Base-by-base conservation (phyloP, 2,797 vertebrate species). In the Takifugu rubripes region DNA sequence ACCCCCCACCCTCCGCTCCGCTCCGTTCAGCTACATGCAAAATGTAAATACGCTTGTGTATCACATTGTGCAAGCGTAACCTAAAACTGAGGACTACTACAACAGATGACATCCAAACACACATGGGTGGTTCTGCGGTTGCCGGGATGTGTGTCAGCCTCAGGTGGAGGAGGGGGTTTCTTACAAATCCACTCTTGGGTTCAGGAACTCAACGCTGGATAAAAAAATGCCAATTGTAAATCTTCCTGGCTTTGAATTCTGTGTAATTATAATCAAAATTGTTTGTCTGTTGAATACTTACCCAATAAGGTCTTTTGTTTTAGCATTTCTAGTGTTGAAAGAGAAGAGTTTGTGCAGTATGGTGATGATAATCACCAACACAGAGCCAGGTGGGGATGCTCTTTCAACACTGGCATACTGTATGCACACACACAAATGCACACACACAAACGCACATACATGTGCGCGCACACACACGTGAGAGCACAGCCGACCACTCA, bases 31-130 rank as follows among this genome's bases (percentile, higher is more conserved):
- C 72, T 72, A 73, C 71, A 79, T 77, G 74, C 82, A 77, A 84
- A 86, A 81, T 78, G 75, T 84, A 88, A 89, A 89, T 78, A 87
- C 83, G 74, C 81, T 78, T 84, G 72, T 85, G 79, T 78, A 83
- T 87, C 77, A 79, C 83, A 86, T 83, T 87, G 72, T 84, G 77
- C 61, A 71, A 79, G 82, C 78, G 81, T 79, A 88, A 86, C 78
- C 64, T 64, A 81, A 89, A 87, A 87, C 82, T 77, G 69, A 62
- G 73, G 74, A 48, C 17, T 48, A 21, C 17, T 25, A 24, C 46
- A 47, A 47, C 46, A 16, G 16, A 77, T 84, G 71, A 87, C 79
- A 76, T 67, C 75, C 77, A 72, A 80, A 82, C 79, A 85, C 77
- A 86, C 78, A 82, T 59, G 60, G 78, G 82, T 56, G 82, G 69